phyloP scores from a whole-genome alignment of 2,888 invertebrate genomes.

The Parthenolecanium corni region DNA sequence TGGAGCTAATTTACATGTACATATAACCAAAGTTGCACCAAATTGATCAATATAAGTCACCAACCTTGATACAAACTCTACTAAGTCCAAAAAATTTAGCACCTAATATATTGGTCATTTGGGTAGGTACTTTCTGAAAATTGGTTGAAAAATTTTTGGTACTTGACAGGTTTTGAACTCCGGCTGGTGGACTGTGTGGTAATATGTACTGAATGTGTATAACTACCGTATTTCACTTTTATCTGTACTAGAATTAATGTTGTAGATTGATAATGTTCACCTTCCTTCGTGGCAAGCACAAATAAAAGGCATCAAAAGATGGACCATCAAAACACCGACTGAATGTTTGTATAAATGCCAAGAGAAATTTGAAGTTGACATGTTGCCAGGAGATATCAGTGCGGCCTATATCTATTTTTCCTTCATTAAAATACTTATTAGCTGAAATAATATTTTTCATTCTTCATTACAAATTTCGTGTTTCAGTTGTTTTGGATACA shows the following conservation, averaged over 20 bases:
- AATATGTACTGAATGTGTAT: no score
- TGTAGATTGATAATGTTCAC: constrained; percentile 81
- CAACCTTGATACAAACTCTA: no score
- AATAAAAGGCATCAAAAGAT: constrained; percentile 72
- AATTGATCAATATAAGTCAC: no score
- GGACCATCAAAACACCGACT: constrained; percentile 83
- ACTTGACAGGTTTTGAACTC: no score
- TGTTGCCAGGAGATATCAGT: constrained; percentile 85
- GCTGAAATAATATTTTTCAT: neutral
- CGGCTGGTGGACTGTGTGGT: no score
- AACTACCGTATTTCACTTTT: no score
- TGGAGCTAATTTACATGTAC: constrained; percentile 90
- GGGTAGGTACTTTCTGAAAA: no score
- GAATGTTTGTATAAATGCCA: constrained; percentile 75
- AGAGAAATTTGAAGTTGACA: constrained; percentile 51
- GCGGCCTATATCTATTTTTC: constrained; percentile 38
- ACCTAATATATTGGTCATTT: no score
- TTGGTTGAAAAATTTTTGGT: no score
- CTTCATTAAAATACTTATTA: neutral
- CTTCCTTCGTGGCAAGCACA: constrained; percentile 97
- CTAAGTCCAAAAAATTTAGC: no score
- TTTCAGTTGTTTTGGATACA: constrained; percentile 44
- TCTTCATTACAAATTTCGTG: constrained; percentile 32
- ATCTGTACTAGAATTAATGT: no score
- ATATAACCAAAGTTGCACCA: no score